Conservation (phyloP, 1,140 invertebrate genomes). For the Orchesella cincta region DNA sequence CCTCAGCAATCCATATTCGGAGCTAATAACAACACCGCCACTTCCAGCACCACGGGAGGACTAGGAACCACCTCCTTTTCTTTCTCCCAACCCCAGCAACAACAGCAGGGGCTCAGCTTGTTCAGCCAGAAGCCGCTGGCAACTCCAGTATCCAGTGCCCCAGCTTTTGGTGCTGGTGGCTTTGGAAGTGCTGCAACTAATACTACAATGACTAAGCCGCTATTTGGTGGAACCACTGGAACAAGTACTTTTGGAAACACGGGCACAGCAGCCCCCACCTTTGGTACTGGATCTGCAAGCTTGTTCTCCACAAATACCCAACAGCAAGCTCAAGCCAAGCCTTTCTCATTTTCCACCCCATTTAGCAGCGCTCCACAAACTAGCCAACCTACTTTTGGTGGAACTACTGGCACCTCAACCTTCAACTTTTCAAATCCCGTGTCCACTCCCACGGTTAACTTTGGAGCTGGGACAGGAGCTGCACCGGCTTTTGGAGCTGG, state of each 20-base stretch:
- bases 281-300: constrained; percentile 53
- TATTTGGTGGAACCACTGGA: constrained; percentile 45
- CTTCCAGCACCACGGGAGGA: constrained; percentile 47
- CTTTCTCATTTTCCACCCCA: constrained; percentile 49
- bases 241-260: constrained; percentile 59
- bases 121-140: constrained; percentile 45
- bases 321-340: constrained; percentile 21
- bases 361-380: constrained; percentile 62
- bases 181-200: constrained; percentile 44
- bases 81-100: constrained; percentile 35
- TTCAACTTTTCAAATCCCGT: constrained; percentile 38
- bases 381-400: constrained; percentile 58
- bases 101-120: constrained; percentile 34
- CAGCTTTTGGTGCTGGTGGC: constrained; percentile 26
- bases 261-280: constrained; percentile 55
- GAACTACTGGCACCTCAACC: constrained; percentile 26
- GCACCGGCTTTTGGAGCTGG: constrained; percentile 16
- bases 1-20: constrained; percentile 35
- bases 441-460: constrained; percentile 19
- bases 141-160: constrained; percentile 36
- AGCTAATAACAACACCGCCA: constrained; percentile 34
- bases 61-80: constrained; percentile 37
- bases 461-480: constrained; percentile 37
- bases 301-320: constrained; percentile 38
- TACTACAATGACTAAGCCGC: constrained; percentile 36